These are phyloP conservation scores for Fistularia tabacaria DNA, from an alignment of 2,797 vertebrate genomes.

Conservation along the genomic window DNA sequence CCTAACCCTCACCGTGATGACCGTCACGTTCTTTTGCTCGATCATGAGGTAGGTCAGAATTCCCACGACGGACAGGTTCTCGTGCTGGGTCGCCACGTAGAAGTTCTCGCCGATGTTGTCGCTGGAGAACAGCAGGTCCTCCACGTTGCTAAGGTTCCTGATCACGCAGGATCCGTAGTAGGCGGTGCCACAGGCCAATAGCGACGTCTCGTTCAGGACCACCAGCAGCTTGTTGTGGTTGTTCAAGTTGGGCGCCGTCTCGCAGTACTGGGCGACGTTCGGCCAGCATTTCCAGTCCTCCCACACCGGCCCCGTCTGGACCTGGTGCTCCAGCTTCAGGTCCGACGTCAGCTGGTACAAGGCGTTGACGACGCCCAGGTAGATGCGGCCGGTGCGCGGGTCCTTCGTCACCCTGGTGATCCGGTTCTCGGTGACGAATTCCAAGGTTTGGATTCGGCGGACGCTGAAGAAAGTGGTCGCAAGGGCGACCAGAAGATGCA, in stretches of 20 bases:
- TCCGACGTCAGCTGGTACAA: slow-evolving; percentile 81
- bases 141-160: slow-evolving; percentile 78
- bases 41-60: slow-evolving; percentile 77
- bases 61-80: slow-evolving; percentile 85
- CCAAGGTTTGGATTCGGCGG: slow-evolving; percentile 2
- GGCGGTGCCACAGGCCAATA: slow-evolving; percentile 89
- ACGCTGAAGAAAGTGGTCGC: slow-evolving; percentile 32
- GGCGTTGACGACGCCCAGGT: slow-evolving; percentile 86
- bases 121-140: slow-evolving; percentile 77
- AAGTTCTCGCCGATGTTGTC: slow-evolving; percentile 90
- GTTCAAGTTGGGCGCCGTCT: slow-evolving; percentile 71
- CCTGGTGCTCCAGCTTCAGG: slow-evolving; percentile 60
- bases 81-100: slow-evolving; percentile 89
- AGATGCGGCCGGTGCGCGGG: slow-evolving; percentile 78
- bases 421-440: slow-evolving; percentile 46
- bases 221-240: slow-evolving; percentile 92
- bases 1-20: slow-evolving; percentile 80
- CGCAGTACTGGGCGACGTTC: slow-evolving; percentile 80
- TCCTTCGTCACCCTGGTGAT: slow-evolving; percentile 75
- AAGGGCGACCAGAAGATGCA: slow-evolving; percentile 45
- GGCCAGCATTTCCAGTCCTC: slow-evolving; percentile 89
- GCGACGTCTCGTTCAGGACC: slow-evolving; percentile 70
- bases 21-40: slow-evolving; percentile 35
- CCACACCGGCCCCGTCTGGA: slow-evolving; percentile 76
- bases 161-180: slow-evolving; percentile 91